phyloP scores from a whole-genome alignment of 2,113 vertebrate species.

The Oreochromis aureus region DNA sequence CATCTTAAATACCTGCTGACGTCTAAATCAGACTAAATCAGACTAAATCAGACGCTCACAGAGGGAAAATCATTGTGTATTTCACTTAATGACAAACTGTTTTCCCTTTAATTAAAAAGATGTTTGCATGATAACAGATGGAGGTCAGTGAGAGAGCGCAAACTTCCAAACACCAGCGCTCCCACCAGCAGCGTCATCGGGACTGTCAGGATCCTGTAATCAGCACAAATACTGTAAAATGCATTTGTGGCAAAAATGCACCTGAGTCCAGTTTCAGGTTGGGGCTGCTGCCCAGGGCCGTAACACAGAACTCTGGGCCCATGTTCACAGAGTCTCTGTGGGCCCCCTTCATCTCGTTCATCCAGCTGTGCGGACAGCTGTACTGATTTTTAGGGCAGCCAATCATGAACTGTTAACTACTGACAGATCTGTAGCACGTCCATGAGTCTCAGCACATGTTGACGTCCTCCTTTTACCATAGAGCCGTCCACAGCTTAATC shows the following conservation, averaged over 20 bases:
- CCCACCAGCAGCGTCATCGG: rapidly evolving
- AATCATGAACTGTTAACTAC: not conserved
- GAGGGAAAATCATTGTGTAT: not conserved
- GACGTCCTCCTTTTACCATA: not conserved
- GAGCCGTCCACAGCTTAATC: rapidly evolving
- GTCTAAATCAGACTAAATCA: not conserved
- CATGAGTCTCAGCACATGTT: not conserved
- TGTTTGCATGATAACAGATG: not conserved
- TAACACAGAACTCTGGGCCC: not conserved
- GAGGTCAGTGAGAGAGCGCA: rapidly evolving
- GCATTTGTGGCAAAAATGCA: not conserved
- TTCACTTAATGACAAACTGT: not conserved
- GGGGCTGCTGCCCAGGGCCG: rapidly evolving
- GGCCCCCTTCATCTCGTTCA: not conserved
- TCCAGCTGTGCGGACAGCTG: not conserved
- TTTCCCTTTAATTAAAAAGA: not conserved
- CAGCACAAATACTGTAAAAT: not conserved
- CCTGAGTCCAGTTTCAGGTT: not conserved
- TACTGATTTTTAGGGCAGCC: not conserved
- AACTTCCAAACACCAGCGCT: not conserved
- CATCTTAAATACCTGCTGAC: not conserved
- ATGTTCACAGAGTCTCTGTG: not conserved
- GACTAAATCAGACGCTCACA: rapidly evolving
- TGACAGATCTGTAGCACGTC: not conserved
- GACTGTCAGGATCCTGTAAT: not conserved